Evolutionary conservation across 1,140 invertebrate genomes (phyloP), one percentile per base, ranked within the genome.

Genomic region (Acromyrmex charruanus): DNA sequence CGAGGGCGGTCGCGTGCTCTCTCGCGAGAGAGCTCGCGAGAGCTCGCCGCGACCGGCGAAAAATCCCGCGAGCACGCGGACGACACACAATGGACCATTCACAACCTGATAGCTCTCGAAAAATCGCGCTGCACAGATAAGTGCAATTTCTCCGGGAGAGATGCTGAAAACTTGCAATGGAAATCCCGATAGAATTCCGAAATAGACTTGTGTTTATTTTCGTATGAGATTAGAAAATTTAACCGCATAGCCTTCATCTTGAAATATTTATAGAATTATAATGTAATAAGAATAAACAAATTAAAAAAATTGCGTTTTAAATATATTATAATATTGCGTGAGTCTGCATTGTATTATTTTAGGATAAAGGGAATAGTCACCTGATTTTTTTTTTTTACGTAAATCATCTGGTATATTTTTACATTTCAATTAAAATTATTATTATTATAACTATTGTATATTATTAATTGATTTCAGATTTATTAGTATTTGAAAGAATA

Each of bases 1-100:
- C 92, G 91, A 89, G 93, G 89, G 92, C 91, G 91, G 87, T 69
- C 51, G 88, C 82, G 88, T 88, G 90, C 89, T 91, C 91, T 91
- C 91, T 94, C 92, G 92, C 92, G 91, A 88, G 93, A 89, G 92
- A 90, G 91, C 77, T 65, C 75, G 85, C 82, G 93, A 89, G 92
- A 90, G 91, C 81, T 68, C 77, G 84, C 61, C 35, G 55, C 85
- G 59, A 91, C 92, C 91, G 88, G 89, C 66, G 85, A 93, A 94
- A 94, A 91, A 92, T 90, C 74, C 14, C 63, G 87, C 88, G 86
- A 63, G 77, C 84, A 80, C 75, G 87, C 90, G 75, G 87, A 91
- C 87, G 89, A 90, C 84, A 82, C 84, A 92, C 91, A 92, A 92
- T 92, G 91, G 92, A 68, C 91, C 91, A 92, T 92, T 92, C 85